These are phyloP conservation scores for Unio delphinus DNA, from an alignment of 2,888 invertebrate species.

Conservation along the genomic window DNA sequence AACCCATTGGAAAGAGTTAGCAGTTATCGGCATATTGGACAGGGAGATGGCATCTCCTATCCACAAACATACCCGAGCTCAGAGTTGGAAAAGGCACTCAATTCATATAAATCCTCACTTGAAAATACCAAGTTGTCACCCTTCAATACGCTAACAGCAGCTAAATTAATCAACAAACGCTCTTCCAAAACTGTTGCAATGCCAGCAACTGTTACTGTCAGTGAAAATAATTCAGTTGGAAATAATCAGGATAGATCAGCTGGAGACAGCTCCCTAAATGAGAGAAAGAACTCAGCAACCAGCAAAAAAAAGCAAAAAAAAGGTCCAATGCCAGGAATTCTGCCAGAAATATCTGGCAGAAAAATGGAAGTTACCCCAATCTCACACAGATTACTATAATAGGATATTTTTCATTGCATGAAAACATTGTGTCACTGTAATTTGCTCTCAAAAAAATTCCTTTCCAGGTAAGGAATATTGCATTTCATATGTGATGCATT, in stretches of 20 bases:
- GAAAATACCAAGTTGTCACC: slow-evolving; percentile 41
- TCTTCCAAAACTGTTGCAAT: slow-evolving; percentile 32
- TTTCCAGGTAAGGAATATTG: too few species aligned
- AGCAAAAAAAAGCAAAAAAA: slow-evolving; percentile 26
- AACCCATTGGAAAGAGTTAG: slow-evolving; percentile 38
- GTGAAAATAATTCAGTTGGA: slow-evolving; percentile 29
- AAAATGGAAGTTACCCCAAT: slow-evolving; percentile 43
- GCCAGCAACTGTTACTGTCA: slow-evolving; percentile 41
- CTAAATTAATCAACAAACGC: slow-evolving; percentile 33
- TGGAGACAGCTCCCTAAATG: slow-evolving; percentile 6
- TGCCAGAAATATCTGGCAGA: slow-evolving; percentile 57
- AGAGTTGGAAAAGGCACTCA: slow-evolving; percentile 38
- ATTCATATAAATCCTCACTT: slow-evolving; percentile 34
- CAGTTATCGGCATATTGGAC: slow-evolving; percentile 8
- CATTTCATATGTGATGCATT: too few species aligned
- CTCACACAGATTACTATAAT: slow-evolving; percentile 39
- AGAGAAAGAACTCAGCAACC: slow-evolving; percentile 18
- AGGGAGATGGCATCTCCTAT: slow-evolving; percentile 7
- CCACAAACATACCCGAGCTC: slow-evolving; percentile 12
- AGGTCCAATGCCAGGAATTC: slow-evolving; percentile 21
- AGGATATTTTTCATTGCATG: background rate
- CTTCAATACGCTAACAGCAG: slow-evolving; percentile 40
- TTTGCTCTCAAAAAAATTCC: too few species aligned
- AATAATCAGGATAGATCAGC: slow-evolving; percentile 7
- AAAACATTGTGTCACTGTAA: background rate